Percentiles rank a stretch among this genome's conserved stretches.
Evolutionary conservation across 2,888 invertebrate species (phyloP).

Genomic region (Schizaphis graminum): DNA sequence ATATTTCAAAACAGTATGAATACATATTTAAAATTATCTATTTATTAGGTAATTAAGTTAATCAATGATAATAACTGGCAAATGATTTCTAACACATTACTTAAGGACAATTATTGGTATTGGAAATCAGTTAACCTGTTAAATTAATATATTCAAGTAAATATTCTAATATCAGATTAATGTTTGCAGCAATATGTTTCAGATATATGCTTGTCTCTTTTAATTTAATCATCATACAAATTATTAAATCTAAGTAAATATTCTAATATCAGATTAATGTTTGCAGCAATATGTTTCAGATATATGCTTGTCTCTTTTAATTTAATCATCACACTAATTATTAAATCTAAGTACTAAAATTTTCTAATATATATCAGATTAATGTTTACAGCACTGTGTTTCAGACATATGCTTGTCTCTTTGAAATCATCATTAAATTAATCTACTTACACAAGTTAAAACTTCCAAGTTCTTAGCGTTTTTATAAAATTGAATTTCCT

Average conservation of each 20-base stretch:
- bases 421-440: constrained; percentile 24
- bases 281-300: constrained; percentile 19
- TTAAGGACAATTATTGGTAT: not conserved
- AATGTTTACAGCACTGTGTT: not conserved
- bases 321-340: constrained; percentile 18
- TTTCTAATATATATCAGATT: constrained; percentile 12
- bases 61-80: not conserved
- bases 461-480: not conserved
- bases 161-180: constrained; percentile 8
- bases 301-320: constrained; percentile 56
- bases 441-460: not conserved
- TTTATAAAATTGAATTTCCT: too few relatives aligned
- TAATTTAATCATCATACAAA: too few relatives aligned
- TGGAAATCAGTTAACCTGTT: not conserved
- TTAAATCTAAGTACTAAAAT: not conserved
- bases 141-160: constrained; percentile 5
- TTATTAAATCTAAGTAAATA: too few relatives aligned
- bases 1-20: not conserved
- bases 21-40: not conserved
- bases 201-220: constrained; percentile 30
- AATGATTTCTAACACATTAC: not conserved
- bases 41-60: not conserved
- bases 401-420: constrained; percentile 60
- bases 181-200: constrained; percentile 4
- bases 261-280: constrained; percentile 1